Percentiles rank a stretch among this genome's conserved stretches.
phyloP scores from a whole-genome alignment of 2,797 vertebrate genomes.

The Orestias chungarensis region DNA sequence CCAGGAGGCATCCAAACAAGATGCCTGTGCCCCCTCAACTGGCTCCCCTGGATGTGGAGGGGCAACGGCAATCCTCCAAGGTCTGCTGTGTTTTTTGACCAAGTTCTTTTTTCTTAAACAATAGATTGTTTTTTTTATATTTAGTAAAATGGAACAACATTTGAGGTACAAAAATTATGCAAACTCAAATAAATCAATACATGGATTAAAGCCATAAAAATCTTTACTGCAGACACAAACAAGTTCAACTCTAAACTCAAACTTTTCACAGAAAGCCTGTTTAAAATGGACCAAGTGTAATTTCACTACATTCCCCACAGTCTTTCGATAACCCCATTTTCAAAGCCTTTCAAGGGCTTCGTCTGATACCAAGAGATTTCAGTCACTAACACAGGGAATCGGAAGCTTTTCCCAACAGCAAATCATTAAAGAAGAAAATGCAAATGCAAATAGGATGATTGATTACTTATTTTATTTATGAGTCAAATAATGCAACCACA shows the following conservation, averaged over 20 bases:
- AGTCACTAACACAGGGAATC: conserved; percentile 45
- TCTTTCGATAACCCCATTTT: conserved; percentile 44
- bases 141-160: not conserved
- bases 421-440: no score
- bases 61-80: not conserved
- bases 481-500: no score
- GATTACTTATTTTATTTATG: no score
- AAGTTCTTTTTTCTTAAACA: not conserved
- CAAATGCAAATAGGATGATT: no score
- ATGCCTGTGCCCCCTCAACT: not conserved
- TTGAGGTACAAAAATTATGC: not conserved
- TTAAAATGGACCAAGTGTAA: conserved; percentile 37
- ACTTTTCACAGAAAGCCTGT: conserved; percentile 22
- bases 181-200: not conserved
- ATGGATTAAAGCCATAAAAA: not conserved
- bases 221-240: not conserved
- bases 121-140: not conserved
- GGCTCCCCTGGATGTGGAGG: not conserved
- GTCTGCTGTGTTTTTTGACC: not conserved
- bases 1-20: not conserved
- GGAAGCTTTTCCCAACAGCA: conserved; percentile 46
- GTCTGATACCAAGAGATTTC: conserved; percentile 49
- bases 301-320: conserved; percentile 43
- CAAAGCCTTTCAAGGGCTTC: conserved; percentile 41
- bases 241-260: conserved; percentile 23